phyloP scores from a whole-genome alignment of 2,113 vertebrate genomes.

The Varanus komodoensis region DNA sequence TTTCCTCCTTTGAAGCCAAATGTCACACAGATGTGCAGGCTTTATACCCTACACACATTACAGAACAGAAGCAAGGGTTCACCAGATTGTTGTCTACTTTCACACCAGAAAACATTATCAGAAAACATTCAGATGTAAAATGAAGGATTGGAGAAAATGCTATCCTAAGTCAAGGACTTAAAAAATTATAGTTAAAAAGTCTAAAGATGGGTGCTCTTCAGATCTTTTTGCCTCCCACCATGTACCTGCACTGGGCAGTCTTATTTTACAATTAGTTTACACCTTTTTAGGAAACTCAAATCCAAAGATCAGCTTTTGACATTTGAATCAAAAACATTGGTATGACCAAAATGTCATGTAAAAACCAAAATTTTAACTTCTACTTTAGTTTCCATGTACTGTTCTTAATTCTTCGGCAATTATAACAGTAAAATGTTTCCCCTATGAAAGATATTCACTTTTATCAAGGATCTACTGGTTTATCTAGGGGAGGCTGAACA shows the following conservation, averaged over 20 bases:
- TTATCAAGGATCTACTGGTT: neutral
- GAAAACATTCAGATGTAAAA: slow-evolving; percentile 45
- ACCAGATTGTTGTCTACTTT: neutral
- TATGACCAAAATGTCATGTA: neutral
- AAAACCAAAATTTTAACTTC: neutral
- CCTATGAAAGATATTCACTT: neutral
- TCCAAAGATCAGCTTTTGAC: neutral
- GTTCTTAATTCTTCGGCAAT: neutral
- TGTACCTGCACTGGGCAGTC: neutral
- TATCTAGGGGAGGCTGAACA: neutral
- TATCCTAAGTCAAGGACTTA: neutral
- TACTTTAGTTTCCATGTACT: neutral
- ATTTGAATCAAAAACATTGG: neutral
- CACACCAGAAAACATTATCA: slow-evolving; percentile 48
- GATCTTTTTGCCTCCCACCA: neutral
- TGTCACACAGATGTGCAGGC: neutral
- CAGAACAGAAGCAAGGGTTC: neutral
- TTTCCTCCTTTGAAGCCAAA: neutral
- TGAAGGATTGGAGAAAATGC: neutral
- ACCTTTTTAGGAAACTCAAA: neutral
- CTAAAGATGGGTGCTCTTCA: neutral
- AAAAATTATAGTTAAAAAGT: neutral
- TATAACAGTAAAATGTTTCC: neutral
- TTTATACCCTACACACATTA: neutral
- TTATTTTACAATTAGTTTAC: neutral